Conservation (phyloP, 1,140 invertebrate species). For the Drosophila guanche region DNA sequence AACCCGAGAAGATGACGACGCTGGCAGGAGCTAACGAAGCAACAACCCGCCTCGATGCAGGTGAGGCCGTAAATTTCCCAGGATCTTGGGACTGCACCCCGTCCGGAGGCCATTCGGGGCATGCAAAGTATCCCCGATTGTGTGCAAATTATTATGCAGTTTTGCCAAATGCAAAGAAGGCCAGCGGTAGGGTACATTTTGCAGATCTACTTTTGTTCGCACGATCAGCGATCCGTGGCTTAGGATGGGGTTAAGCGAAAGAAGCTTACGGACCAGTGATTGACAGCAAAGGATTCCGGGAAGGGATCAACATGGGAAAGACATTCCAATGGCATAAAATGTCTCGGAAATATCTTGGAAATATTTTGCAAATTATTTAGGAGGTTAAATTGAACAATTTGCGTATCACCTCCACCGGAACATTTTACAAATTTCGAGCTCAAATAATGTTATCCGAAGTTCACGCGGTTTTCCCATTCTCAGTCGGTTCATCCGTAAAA, state of each 20-base stretch:
- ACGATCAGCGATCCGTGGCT: constrained; percentile 20
- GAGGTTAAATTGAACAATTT: no score
- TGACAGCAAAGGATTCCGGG: constrained; percentile 9
- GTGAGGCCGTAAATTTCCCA: constrained; percentile 59
- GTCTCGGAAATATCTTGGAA: no score
- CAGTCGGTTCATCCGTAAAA: no score
- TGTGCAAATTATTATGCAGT: constrained; percentile 28
- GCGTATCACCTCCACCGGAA: no score
- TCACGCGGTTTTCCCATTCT: no score
- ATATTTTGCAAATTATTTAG: no score
- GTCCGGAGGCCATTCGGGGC: neutral
- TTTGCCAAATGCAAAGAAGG: constrained; percentile 5
- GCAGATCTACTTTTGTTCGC: constrained; percentile 33
- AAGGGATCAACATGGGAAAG: no score
- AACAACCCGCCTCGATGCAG: constrained; percentile 32
- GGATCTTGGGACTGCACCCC: constrained; percentile 16
- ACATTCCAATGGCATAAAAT: no score
- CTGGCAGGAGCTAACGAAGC: constrained; percentile 22
- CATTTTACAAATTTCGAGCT: no score
- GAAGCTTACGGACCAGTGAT: constrained; percentile 15
- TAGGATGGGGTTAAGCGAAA: constrained; percentile 11
- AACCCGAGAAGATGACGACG: constrained; percentile 11
- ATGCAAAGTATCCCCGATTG: constrained; percentile 26
- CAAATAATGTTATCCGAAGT: no score
- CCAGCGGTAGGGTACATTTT: constrained; percentile 2